Percentiles rank a stretch among this genome's conserved stretches.
Evolutionary conservation across 2,797 vertebrate genomes (phyloP).

Genomic region (Mus spretus): DNA sequence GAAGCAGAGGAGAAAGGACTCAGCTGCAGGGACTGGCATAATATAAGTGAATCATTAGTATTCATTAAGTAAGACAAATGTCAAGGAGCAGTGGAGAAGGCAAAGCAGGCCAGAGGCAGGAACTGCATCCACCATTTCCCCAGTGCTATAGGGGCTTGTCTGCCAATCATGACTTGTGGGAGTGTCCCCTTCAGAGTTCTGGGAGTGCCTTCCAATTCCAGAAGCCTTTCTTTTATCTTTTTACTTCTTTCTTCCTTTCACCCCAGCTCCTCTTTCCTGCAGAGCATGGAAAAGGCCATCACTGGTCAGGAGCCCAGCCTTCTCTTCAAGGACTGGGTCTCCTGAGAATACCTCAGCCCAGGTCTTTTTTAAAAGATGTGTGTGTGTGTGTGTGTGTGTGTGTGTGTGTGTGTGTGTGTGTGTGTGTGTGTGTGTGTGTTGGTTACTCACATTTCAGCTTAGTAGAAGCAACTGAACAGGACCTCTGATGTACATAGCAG

Average conservation of each 20-base stretch:
- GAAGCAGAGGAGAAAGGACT: not conserved
- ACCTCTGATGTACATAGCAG: not conserved
- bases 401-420: not conserved
- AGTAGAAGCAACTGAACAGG: not conserved
- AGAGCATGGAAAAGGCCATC: not conserved
- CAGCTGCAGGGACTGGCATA: accelerated
- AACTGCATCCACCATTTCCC: no score
- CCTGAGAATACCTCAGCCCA: not conserved
- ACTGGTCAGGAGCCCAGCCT: not conserved
- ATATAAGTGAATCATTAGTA: no score
- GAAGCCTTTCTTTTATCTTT: not conserved
- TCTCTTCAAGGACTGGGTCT: not conserved
- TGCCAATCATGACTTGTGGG: accelerated
- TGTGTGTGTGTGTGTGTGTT: no score
- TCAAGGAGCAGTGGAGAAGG: not conserved
- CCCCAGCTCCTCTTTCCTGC: not conserved
- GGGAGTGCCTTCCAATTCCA: not conserved
- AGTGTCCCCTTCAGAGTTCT: not conserved
- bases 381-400: not conserved
- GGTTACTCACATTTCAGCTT: not conserved
- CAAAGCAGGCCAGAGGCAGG: not conserved
- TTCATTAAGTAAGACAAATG: not conserved
- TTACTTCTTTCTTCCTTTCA: not conserved
- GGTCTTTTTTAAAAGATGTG: not conserved
- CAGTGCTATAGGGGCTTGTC: no score